Conservation (phyloP, 2,113 vertebrate species). For the Cyprinus carpio region DNA sequence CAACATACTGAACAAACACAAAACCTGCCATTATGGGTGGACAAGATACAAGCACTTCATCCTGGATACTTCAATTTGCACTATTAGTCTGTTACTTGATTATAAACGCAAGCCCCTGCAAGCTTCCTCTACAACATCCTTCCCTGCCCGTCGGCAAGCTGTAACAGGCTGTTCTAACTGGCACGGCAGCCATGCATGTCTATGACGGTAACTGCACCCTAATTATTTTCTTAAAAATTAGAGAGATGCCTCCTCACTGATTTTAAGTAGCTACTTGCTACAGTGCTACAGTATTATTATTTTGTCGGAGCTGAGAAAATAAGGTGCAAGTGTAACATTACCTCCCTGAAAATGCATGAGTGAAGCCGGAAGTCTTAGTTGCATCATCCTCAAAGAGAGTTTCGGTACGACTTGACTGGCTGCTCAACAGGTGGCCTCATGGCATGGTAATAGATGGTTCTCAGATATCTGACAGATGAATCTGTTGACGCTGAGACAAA, state of each 20-base stretch:
- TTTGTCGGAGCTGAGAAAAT: not conserved
- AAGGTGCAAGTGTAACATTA: not conserved
- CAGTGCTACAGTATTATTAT: not conserved
- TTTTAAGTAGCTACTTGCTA: not conserved
- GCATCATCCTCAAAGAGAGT: not conserved
- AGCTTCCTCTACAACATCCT: slow-evolving; percentile 4
- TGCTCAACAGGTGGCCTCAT: slow-evolving; percentile 5
- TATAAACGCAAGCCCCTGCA: not conserved
- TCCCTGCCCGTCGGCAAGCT: slow-evolving; percentile 15
- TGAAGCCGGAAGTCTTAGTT: not conserved
- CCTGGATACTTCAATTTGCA: slow-evolving; percentile 8
- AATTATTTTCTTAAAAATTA: not conserved
- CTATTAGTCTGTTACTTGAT: not conserved
- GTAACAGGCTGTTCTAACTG: not conserved
- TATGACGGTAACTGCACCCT: slow-evolving; percentile 13
- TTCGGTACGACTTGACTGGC: not conserved
- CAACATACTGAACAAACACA: slow-evolving; percentile 14
- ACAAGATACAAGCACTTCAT: not conserved
- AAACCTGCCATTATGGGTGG: not conserved
- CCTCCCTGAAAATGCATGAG: not conserved
- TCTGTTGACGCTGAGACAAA: not conserved
- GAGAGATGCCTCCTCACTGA: not conserved
- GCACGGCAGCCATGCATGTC: not conserved
- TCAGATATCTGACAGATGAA: not conserved
- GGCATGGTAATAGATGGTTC: not conserved